Evolutionary conservation across 2,113 vertebrate species (phyloP).

Genomic region (Sebastes fasciatus): DNA sequence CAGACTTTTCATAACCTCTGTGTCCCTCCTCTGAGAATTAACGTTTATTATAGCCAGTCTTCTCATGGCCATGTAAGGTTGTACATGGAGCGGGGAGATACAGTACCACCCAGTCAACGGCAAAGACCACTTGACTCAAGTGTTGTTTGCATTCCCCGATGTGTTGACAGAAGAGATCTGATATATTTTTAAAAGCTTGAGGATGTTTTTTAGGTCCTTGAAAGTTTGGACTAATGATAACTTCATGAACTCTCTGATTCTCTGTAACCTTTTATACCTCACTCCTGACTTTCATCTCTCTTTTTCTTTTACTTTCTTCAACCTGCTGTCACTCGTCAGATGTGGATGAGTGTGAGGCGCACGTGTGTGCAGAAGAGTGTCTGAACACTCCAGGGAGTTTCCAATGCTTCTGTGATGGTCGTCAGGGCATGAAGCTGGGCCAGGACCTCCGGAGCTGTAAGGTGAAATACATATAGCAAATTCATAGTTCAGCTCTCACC

Average conservation of each 20-base stretch:
- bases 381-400: constrained; percentile 93
- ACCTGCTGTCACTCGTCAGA: constrained; percentile 81
- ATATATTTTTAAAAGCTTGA: background rate
- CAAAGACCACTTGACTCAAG: constrained; percentile 52
- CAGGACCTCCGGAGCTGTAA: constrained; percentile 91
- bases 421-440: constrained; percentile 91
- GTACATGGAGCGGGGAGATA: constrained; percentile 16
- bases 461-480: constrained; percentile 82
- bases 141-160: constrained; percentile 67
- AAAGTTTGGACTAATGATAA: constrained; percentile 19
- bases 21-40: constrained; percentile 51
- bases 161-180: constrained; percentile 31
- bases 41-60: constrained; percentile 44
- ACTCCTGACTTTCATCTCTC: constrained; percentile 16
- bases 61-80: constrained; percentile 74
- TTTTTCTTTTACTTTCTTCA: constrained; percentile 26
- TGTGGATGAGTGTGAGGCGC: constrained; percentile 91
- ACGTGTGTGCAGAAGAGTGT: constrained; percentile 91
- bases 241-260: background rate
- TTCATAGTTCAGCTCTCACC: background rate
- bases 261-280: constrained; percentile 27
- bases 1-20: constrained; percentile 65
- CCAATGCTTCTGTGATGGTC: constrained; percentile 93
- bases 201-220: constrained; percentile 22
- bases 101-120: constrained; percentile 12